Percentiles rank a stretch among this genome's conserved stretches.
Evolutionary conservation across 37 sponge, comb jelly and placozoan species (phyloP).

Genomic region (Spongilla lacustris): DNA sequence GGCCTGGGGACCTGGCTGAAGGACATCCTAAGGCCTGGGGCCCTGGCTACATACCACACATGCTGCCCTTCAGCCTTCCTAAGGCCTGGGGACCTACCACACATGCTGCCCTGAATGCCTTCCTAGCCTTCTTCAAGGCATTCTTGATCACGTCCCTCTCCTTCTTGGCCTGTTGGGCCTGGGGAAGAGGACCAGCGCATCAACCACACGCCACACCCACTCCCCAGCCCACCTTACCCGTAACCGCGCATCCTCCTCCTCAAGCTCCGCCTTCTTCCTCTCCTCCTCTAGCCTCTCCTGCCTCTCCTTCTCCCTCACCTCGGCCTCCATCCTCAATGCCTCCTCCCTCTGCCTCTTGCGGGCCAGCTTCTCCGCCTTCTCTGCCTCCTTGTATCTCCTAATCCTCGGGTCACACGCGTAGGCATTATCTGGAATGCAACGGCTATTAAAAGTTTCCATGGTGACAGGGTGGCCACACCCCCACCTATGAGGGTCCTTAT

Average conservation of each 20-base stretch:
- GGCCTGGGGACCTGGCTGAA: too few species aligned
- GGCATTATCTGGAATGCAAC: conserved; percentile 66
- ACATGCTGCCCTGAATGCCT: conserved; percentile 69
- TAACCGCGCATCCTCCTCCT: conserved; percentile 60
- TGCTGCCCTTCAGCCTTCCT: background rate
- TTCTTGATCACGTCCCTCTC: conserved; percentile 82
- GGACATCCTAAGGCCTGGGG: too few species aligned
- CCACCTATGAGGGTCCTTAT: conserved; percentile 81
- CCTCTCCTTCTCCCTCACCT: conserved; percentile 62
- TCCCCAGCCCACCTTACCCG: conserved; percentile 52
- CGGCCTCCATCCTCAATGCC: conserved; percentile 54
- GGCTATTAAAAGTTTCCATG: background rate
- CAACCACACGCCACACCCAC: background rate
- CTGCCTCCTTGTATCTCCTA: conserved; percentile 80
- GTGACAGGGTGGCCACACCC: background rate
- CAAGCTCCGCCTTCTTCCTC: conserved; percentile 47
- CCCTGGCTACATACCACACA: background rate
- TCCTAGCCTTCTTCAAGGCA: conserved; percentile 74
- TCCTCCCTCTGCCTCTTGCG: conserved; percentile 80
- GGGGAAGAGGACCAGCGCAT: background rate
- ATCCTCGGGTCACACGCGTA: conserved; percentile 92
- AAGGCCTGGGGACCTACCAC: conserved; percentile 34
- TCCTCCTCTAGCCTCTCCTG: conserved; percentile 70
- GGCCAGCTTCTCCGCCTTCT: conserved; percentile 78
- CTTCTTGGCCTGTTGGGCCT: conserved; percentile 65